Base-by-base conservation (phyloP, 2,888 invertebrate genomes). In the Parnassius apollo region DNA sequence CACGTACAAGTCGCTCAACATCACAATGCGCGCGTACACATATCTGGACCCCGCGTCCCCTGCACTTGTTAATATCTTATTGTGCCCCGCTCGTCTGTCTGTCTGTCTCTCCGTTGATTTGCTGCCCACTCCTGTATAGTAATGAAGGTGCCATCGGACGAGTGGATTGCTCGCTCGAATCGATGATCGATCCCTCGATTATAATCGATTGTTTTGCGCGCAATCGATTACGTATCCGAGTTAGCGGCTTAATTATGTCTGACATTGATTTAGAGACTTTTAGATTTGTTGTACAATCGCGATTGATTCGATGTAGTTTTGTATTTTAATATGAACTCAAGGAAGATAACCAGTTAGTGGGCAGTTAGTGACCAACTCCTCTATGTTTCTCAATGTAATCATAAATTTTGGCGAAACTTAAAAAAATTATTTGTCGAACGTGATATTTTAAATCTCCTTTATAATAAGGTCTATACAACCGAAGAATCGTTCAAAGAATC, bases 1-100 rank as follows among this genome's bases (percentile, higher is more conserved):
- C 66, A 9, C n/a, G 42, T 52, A 52, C 18, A 59, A 48, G 35
- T 51, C 42, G n/a, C 7, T 7, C 42, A 10, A 7, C 10, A 68
- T 66, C 66, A 69, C 69, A 68, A 71, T 66, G 68, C 65, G 63
- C 77, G 77, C 35, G 35, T 35, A 35, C 35, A 35, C 4, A 35
- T 76, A 75, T 73, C 65, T 59, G 65, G 70, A 71, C 76, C 71
- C 74, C 75, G 11, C 49, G 49, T 49, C 49, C 49, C 13, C 49
- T 48, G 48, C 72, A 70, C 82, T 86, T 86, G 86, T 86, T 85
- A 86, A 86, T 86, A 86, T 82, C 75, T 83, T 82, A 86, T 85
- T 85, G 85, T 85, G 80, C 76, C 79, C 76, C 71, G 49, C 69
- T 81, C 81, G 85, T 83, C 83, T 78, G 84, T 85, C 84, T 75